phyloP scores from a whole-genome alignment of 1,140 invertebrate genomes.

The Drosophila obscura region DNA sequence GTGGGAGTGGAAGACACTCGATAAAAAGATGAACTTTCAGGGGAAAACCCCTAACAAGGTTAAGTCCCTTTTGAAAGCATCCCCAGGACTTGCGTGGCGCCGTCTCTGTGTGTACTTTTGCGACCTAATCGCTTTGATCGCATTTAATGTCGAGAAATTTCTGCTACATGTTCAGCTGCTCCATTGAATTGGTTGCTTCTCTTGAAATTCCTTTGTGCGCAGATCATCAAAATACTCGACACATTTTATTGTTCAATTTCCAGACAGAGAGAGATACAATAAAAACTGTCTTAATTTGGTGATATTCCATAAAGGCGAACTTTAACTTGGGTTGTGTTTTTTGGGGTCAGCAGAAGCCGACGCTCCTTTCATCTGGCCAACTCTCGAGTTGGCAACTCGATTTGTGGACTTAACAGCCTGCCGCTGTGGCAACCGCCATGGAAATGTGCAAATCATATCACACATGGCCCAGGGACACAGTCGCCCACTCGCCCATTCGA shows the following conservation, averaged over 20 bases:
- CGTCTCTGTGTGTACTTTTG: slow-evolving; percentile 17
- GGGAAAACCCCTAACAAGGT: background rate
- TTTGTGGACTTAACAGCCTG: slow-evolving; percentile 64
- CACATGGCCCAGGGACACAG: slow-evolving; percentile 21
- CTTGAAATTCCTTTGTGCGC: slow-evolving; percentile 42
- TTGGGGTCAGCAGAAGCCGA: background rate
- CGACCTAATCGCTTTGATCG: slow-evolving; percentile 79
- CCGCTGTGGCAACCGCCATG: slow-evolving; percentile 35
- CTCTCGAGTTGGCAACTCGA: slow-evolving; percentile 59
- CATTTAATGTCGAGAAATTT: slow-evolving; percentile 77
- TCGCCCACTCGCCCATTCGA: slow-evolving; percentile 1
- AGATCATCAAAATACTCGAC: slow-evolving; percentile 70
- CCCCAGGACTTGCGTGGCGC: background rate
- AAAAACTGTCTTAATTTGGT: slow-evolving; percentile 70
- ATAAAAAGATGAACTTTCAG: background rate
- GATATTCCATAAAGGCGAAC: slow-evolving; percentile 61
- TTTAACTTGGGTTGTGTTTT: slow-evolving; percentile 34
- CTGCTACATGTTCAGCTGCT: slow-evolving; percentile 27
- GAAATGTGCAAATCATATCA: slow-evolving; percentile 56
- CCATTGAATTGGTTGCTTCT: slow-evolving; percentile 35
- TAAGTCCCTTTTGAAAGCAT: background rate
- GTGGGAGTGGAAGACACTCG: slow-evolving; percentile 2
- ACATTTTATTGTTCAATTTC: slow-evolving; percentile 77
- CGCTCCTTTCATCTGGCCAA: slow-evolving; percentile 35
- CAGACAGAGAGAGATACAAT: slow-evolving; percentile 51